A percentile compares a stretch with the other conserved stretches of the same genome.
Evolutionary conservation across 1,140 invertebrate genomes (phyloP).

Genomic region (Diprion similis): DNA sequence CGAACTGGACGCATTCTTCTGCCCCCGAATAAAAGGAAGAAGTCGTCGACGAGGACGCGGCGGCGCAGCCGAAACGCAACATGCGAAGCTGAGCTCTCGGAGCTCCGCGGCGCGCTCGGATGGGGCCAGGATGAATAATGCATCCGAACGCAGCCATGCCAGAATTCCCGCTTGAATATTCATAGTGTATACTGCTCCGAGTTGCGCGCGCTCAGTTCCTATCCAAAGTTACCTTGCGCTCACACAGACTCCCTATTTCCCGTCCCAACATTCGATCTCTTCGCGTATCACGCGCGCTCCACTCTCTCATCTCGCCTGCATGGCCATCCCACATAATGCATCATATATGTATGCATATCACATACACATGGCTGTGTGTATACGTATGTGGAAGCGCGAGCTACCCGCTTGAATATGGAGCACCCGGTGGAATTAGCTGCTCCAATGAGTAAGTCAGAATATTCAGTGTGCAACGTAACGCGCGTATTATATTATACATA

Average conservation of each 20-base stretch:
- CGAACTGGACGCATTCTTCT: conserved; percentile 48
- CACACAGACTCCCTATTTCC: too few species aligned
- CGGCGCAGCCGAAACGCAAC: conserved; percentile 38
- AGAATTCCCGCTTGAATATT: conserved; percentile 52
- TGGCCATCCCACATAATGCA: background rate
- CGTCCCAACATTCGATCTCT: conserved; percentile 8
- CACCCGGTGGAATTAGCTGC: conserved; percentile 27
- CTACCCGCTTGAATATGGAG: conserved; percentile 37
- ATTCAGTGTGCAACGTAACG: too few species aligned
- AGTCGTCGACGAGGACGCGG: conserved; percentile 26
- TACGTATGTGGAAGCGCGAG: conserved; percentile 1
- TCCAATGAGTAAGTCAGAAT: conserved; percentile 23
- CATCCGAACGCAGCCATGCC: conserved; percentile 54
- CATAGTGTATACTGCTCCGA: conserved; percentile 40
- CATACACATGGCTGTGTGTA: background rate
- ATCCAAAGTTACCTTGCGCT: background rate
- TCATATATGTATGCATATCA: background rate
- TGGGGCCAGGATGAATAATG: conserved; percentile 57
- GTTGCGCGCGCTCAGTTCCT: conserved; percentile 16
- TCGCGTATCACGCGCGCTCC: conserved; percentile 11
- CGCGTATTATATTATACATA: too few species aligned
- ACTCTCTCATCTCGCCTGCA: conserved; percentile 1
- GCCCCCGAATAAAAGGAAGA: conserved; percentile 46
- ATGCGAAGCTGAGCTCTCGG: conserved; percentile 4
- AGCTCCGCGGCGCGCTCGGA: conserved; percentile 21